Base-by-base conservation (phyloP, 2,113 vertebrate genomes). In the Oxygymnocypris stewartii region DNA sequence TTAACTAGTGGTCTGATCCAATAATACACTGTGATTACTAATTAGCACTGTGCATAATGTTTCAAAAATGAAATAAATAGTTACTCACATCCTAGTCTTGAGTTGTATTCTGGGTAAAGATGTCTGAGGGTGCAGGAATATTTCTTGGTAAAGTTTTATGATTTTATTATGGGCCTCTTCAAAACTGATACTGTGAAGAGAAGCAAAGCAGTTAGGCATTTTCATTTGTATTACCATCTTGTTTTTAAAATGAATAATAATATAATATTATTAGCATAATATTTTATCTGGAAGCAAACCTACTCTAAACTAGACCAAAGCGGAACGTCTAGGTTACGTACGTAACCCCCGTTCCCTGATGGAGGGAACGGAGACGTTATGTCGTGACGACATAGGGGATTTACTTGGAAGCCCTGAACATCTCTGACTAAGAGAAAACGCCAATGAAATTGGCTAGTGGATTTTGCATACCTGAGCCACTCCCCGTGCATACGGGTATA, bases 81-180 rank as follows among this genome's bases (percentile, higher is more conserved):
- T 37, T 12, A 89, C 87, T 89, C 71, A 89, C 90, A 49, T 49
- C 18, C 71, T 83, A 11, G 40, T 49, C 59, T 82, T 71, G 65
- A 69, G 31, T 37, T 63, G 79, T 89, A 92, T 87, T 47, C 47
- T 86, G 81, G 91, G 90, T 12, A 92, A 79, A 9, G 49, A 9
- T 37, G 6, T 16, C 1, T 87, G 92, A 79, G 90, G 75, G 47
- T 85, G 51, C 10, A 90, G n/a, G 37, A 95, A 95, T 85, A 92
- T 81, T 86, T 91, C 84, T 69, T 69, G 82, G 88, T 92, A 93
- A 69, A 92, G 74, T 67, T 90, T 87, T 75, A 91, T 89, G 89
- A 95, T 92, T 7, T 61, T 37, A 76, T 59, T 0, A 67, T 92
- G 89, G 78, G 86, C 65, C 88, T 73, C 75, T 54, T 89, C 51